A percentile compares a stretch with the other conserved stretches of the same genome.
phyloP scores from a whole-genome alignment of 2,888 invertebrate species.

The Drosophila flavopinicola region DNA sequence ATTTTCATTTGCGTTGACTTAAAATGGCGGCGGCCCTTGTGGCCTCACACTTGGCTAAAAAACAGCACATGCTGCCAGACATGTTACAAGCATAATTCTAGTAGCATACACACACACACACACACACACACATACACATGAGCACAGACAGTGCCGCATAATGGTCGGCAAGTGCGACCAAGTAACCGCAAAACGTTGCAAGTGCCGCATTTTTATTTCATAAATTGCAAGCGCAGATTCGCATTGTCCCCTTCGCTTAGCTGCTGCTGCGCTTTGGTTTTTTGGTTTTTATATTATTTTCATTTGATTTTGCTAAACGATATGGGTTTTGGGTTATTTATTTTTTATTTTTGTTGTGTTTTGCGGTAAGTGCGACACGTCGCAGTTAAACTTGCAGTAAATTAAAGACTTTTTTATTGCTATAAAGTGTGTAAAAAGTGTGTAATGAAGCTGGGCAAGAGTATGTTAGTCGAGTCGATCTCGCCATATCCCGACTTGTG shows the following conservation, averaged over 20 bases:
- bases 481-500: no score
- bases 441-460: no score
- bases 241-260: conserved; percentile 27
- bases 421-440: no score
- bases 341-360: background rate
- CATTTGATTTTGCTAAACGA: conserved; percentile 27
- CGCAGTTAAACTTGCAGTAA: conserved; percentile 12
- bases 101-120: conserved; percentile 41
- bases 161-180: conserved; percentile 22
- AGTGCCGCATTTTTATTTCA: conserved; percentile 69
- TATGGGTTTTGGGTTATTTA: conserved; percentile 6
- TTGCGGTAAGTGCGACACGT: conserved; percentile 24
- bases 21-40: conserved; percentile 61
- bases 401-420: conserved; percentile 10
- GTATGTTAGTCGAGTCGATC: no score
- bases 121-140: conserved; percentile 26
- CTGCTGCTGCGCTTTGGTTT: background rate
- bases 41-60: conserved; percentile 39
- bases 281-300: conserved; percentile 18
- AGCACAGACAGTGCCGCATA: conserved; percentile 34
- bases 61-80: conserved; percentile 56
- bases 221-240: conserved; percentile 58
- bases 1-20: conserved; percentile 78
- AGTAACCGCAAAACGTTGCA: conserved; percentile 70
- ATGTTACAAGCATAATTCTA: conserved; percentile 70